These are phyloP conservation scores for Montipora foliosa DNA, from an alignment of 64 coral and sea anemone species.

Conservation along the genomic window DNA sequence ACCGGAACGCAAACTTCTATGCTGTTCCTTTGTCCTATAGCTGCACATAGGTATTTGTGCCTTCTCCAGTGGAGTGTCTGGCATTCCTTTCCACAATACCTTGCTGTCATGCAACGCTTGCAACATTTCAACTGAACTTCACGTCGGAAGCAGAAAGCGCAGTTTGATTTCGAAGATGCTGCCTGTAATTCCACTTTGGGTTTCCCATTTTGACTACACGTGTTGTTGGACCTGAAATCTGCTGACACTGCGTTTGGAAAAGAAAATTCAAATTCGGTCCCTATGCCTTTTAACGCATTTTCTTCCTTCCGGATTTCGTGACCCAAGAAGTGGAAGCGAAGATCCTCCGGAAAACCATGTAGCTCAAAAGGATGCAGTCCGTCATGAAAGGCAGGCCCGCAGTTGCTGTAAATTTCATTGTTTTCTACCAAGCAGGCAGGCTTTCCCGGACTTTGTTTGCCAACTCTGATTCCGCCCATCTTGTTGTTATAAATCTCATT, in stretches of 20 bases:
- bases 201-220: neutral
- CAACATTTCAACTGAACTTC: slow-evolving; percentile 26
- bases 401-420: neutral
- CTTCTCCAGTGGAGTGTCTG: slow-evolving; percentile 57
- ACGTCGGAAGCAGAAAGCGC: neutral
- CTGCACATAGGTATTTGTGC: slow-evolving; percentile 54
- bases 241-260: neutral
- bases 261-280: neutral
- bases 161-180: neutral
- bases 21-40: neutral
- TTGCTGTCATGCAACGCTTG: slow-evolving; percentile 20
- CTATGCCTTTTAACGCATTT: no score
- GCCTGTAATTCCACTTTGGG: neutral
- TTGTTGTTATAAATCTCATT: slow-evolving; percentile 36
- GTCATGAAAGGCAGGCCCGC: neutral
- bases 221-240: neutral
- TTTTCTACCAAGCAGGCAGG: neutral
- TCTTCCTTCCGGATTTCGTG: no score
- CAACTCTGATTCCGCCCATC: neutral
- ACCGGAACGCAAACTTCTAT: neutral
- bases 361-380: neutral
- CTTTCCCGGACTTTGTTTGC: neutral
- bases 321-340: no score
- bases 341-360: neutral
- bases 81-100: slow-evolving; percentile 68